phyloP scores from a whole-genome alignment of 2,888 invertebrate genomes.

The Xestia c-nigrum region DNA sequence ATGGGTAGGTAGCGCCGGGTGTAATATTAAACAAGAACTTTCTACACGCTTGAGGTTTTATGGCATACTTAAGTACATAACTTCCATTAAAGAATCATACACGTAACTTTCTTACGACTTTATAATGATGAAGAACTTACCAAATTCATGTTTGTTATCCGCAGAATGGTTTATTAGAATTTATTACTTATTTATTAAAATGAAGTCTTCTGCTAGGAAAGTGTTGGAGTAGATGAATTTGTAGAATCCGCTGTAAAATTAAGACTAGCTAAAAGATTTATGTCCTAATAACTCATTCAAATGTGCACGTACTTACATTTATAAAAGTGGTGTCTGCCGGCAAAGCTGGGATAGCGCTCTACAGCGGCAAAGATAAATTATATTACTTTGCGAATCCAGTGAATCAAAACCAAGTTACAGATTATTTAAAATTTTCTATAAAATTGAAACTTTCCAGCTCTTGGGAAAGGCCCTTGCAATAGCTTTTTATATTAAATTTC shows the following conservation, averaged over 20 bases:
- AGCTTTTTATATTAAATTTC: neutral
- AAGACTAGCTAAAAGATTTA: slow-evolving; percentile 47
- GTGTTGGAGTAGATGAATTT: slow-evolving; percentile 18
- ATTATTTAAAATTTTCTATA: slow-evolving; percentile 41
- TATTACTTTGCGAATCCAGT: slow-evolving; percentile 43
- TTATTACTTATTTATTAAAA: slow-evolving; percentile 41
- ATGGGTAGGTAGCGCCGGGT: slow-evolving; percentile 45
- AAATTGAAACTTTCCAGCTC: slow-evolving; percentile 2
- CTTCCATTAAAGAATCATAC: slow-evolving; percentile 53
- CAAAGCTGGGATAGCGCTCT: slow-evolving; percentile 36
- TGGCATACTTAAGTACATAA: slow-evolving; percentile 61
- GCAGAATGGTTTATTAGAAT: slow-evolving; percentile 46
- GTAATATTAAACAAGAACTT: slow-evolving; percentile 66
- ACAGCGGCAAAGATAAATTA: slow-evolving; percentile 45
- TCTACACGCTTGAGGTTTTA: slow-evolving; percentile 63
- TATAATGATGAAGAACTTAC: slow-evolving; percentile 56
- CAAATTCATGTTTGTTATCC: slow-evolving; percentile 33
- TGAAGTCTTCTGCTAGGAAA: slow-evolving; percentile 25
- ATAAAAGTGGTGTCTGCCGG: slow-evolving; percentile 44
- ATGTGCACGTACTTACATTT: slow-evolving; percentile 57
- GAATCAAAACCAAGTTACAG: slow-evolving; percentile 39
- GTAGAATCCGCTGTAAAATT: slow-evolving; percentile 39
- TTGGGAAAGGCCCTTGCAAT: neutral
- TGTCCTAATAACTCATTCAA: slow-evolving; percentile 52
- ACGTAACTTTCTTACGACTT: slow-evolving; percentile 60